A percentile compares a stretch with the other conserved stretches of the same genome.
Conservation (phyloP, 1,140 invertebrate species). For the Vollenhovia emeryi region DNA sequence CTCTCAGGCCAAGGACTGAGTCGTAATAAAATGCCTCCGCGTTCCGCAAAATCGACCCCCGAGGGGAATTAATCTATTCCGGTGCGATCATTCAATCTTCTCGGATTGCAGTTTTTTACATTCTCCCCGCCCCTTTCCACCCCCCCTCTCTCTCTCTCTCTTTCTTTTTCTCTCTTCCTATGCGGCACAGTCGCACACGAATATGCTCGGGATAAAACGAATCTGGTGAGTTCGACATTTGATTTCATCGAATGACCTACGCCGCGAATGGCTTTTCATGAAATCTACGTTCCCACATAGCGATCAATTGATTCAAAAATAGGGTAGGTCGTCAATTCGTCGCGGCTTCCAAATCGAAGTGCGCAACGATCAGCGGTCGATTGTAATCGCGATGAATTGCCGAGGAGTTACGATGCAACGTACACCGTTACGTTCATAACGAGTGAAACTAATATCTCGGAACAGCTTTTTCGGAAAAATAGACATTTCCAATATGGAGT, state of each 20-base stretch:
- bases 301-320: constrained; percentile 73
- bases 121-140: not conserved
- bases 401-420: constrained; percentile 41
- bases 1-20: not conserved
- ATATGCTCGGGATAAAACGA: constrained; percentile 63
- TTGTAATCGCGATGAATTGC: constrained; percentile 58
- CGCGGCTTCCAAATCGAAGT: constrained; percentile 59
- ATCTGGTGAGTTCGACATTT: constrained; percentile 69
- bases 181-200: constrained; percentile 38
- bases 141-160: not conserved
- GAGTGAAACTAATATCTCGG: constrained; percentile 35
- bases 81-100: constrained; percentile 60
- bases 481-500: not conserved
- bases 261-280: constrained; percentile 66
- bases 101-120: constrained; percentile 59
- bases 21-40: constrained; percentile 56
- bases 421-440: constrained; percentile 40
- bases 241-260: constrained; percentile 67
- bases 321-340: constrained; percentile 73
- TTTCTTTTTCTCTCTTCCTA: not conserved
- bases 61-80: constrained; percentile 66
- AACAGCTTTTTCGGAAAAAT: constrained; percentile 42
- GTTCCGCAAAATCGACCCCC: constrained; percentile 58
- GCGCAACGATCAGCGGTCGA: constrained; percentile 59
- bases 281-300: constrained; percentile 66